Evolutionary conservation across 2,888 invertebrate species (phyloP), one percentile per base, ranked within the genome.

Genomic region (Pasiphila rectangulata): DNA sequence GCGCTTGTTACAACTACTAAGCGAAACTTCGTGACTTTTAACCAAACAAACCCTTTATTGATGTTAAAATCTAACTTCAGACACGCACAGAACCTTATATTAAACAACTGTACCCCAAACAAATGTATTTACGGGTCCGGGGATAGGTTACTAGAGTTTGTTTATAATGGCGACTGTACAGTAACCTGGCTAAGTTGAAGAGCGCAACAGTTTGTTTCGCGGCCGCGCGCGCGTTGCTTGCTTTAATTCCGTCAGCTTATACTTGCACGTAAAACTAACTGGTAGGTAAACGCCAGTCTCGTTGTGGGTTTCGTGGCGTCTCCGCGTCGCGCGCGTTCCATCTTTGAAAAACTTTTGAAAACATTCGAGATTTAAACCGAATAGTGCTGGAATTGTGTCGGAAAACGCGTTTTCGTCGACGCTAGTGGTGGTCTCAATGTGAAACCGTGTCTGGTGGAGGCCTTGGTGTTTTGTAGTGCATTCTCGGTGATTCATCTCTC

Each of bases 401-500:
- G 76, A 73, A 67, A 68, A 61, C 67, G 67, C 69, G 58, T 57
- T 56, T 53, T 58, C 61, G 57, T 64, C 57, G 59, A 67, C 59
- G 58, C 62, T 65, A 68, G 72, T 76, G 75, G 52, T 64, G 64
- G 71, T 35, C 39, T 35, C 51, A 56, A 74, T 75, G 75, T 69
- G 53, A 46, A 51, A 67, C 75, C 77, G 72, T 57, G 68, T 72
- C 64, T 64, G 46, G 59, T 73, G 69, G 68, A 49, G 67, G 66
- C 63, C 73, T 68, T 67, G 51, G 64, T 70, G 79, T 76, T 73
- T 63, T 64, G 47, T 61, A 74, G 83, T 84, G 83, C 81, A 83
- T 85, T 83, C 81, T 77, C 55, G 77, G 85, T 86, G 86, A 86
- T 85, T 86, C 86, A 86, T 86, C 85, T 85, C 68, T 44, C 45